Evolutionary conservation across 1,140 invertebrate genomes (phyloP), one percentile per base, ranked within the genome.

Genomic region (Tenebrio molitor): DNA sequence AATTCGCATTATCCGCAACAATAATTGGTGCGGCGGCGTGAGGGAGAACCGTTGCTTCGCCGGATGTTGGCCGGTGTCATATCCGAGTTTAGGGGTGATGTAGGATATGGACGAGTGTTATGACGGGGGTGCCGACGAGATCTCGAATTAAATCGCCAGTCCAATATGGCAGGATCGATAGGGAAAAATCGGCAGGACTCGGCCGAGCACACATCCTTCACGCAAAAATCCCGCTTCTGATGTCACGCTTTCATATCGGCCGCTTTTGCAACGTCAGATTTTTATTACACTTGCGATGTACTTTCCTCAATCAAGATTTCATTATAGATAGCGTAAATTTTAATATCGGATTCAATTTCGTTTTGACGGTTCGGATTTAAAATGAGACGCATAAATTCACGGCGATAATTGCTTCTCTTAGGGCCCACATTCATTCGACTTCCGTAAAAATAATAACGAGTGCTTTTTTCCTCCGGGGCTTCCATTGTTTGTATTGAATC

Each of bases 311-410:
- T 81, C 80, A 81, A 81, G 81, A 82, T 82, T 82, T 82, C 81
- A 82, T 82, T 82, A 82, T 82, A 82, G 81, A 82, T 82, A 81
- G 76, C 68, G 76, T 73, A 75, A 81, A 82, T 82, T 81, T 81
- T 80, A 82, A 82, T 82, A 80, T 80, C 77, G 78, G 79, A 82
- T 80, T 81, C 79, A 82, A 81, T 82, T 81, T 76, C 77, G 63
- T 77, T 77, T 74, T 77, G 75, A 77, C 75, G 73, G 70, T 69
- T 75, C 70, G 42, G 75, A 65, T 68, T 77, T 73, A 71, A 72
- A 74, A 74, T 74, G 75, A 70, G 66, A 66, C 73, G 72, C 73
- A 77, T 77, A 77, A 77, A 77, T 77, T 77, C 70, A 41, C 70
- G 46, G 66, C 65, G 53, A 76, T 76, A 74, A 76, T 76, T 76